Evolutionary conservation across 2,113 vertebrate species (phyloP).

Genomic region (Channa argus): DNA sequence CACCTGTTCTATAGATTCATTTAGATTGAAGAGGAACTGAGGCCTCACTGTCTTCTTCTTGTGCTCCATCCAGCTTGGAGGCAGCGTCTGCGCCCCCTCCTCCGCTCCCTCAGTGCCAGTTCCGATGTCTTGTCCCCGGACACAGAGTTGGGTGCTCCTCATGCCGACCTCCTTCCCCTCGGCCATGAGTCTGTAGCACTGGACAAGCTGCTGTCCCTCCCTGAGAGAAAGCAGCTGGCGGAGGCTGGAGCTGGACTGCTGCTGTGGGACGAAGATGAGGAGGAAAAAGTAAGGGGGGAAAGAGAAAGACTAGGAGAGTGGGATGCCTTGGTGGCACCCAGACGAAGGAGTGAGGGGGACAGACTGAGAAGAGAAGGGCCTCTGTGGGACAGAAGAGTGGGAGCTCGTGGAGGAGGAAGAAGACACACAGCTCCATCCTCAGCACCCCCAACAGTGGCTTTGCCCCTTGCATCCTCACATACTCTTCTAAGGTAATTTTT

Average conservation of each 20-base stretch:
- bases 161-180: slow-evolving; percentile 74
- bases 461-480: slow-evolving; percentile 34
- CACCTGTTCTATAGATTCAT: no score
- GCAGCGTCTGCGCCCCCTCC: slow-evolving; percentile 82
- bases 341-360: slow-evolving; percentile 10
- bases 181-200: slow-evolving; percentile 85
- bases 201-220: slow-evolving; percentile 82
- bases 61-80: slow-evolving; percentile 72
- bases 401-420: not conserved
- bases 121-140: slow-evolving; percentile 76
- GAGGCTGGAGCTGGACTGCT: slow-evolving; percentile 34
- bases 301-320: not conserved
- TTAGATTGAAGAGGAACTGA: not conserved
- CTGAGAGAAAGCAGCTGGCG: slow-evolving; percentile 74
- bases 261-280: slow-evolving; percentile 70
- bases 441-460: slow-evolving; percentile 13
- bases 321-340: not conserved
- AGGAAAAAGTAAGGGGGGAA: not conserved
- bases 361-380: slow-evolving; percentile 1
- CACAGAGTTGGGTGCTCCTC: slow-evolving; percentile 74
- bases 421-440: slow-evolving; percentile 18
- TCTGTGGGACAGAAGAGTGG: slow-evolving; percentile 8
- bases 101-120: slow-evolving; percentile 79
- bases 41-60: not conserved
- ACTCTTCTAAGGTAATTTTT: slow-evolving; percentile 53